Percentiles rank a stretch among this genome's conserved stretches.
Conservation (phyloP, 2,888 invertebrate genomes). For the Stenodema calcarata region DNA sequence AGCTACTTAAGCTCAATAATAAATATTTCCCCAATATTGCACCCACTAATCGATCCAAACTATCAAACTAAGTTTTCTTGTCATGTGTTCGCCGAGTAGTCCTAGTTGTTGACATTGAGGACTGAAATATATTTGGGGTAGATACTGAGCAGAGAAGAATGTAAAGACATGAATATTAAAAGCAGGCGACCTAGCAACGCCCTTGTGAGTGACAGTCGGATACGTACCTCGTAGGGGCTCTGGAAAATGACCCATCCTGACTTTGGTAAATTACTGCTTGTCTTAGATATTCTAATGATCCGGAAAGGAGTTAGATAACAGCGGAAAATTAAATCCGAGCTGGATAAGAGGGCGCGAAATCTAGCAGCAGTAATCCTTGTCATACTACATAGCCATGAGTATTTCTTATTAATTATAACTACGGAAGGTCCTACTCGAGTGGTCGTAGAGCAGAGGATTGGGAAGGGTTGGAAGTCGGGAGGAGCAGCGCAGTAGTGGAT, state of each 20-base stretch:
- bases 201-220: neutral
- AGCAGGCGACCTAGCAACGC: neutral
- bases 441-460: neutral
- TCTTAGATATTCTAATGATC: neutral
- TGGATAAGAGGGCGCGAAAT: neutral
- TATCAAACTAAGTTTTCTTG: too few species aligned
- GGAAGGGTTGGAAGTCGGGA: neutral
- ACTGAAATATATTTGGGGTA: too few species aligned
- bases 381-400: neutral
- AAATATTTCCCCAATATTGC: too few species aligned
- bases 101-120: too few species aligned
- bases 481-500: neutral
- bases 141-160: too few species aligned
- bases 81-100: too few species aligned
- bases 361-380: neutral
- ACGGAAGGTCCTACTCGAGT: neutral
- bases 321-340: neutral
- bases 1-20: too few species aligned
- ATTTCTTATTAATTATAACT: slow-evolving; percentile 9
- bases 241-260: neutral
- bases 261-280: neutral
- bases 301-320: neutral
- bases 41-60: too few species aligned
- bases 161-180: neutral
- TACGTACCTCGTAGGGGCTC: neutral